Evolutionary conservation across 1,140 invertebrate species (phyloP).

Genomic region (Drosophila sulfurigaster): DNA sequence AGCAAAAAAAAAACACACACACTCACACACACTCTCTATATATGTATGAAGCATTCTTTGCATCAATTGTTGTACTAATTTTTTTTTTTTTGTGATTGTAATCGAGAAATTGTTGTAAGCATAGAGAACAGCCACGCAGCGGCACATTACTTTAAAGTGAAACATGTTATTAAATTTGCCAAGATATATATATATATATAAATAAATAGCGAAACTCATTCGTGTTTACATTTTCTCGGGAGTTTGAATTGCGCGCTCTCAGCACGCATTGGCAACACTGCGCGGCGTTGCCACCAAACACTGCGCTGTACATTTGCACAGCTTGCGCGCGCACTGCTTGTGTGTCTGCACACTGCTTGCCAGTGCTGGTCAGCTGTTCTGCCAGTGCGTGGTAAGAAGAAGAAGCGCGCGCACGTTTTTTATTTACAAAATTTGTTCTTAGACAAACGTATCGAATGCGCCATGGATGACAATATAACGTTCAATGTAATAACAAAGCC

Average conservation of each 20-base stretch:
- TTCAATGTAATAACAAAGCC: constrained; percentile 44
- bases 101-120: constrained; percentile 51
- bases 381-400: constrained; percentile 24
- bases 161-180: constrained; percentile 65
- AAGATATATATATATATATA: constrained; percentile 48
- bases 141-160: constrained; percentile 54
- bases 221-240: neutral
- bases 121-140: constrained; percentile 25
- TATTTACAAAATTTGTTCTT: constrained; percentile 49
- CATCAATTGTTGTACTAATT: constrained; percentile 9
- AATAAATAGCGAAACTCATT: constrained; percentile 24
- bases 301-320: constrained; percentile 4
- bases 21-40: constrained; percentile 15
- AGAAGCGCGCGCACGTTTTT: constrained; percentile 65
- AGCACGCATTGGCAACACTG: constrained; percentile 3
- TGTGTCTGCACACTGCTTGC: constrained; percentile 11
- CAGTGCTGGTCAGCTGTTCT: constrained; percentile 26
- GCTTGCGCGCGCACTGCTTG: constrained; percentile 1
- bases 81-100: constrained; percentile 46
- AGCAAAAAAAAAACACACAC: constrained; percentile 11
- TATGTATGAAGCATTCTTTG: constrained; percentile 14
- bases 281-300: constrained; percentile 23
- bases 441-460: constrained; percentile 19
- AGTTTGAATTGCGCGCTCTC: constrained; percentile 18
- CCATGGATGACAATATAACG: constrained; percentile 61